phyloP scores from a whole-genome alignment of 2,888 invertebrate genomes.

The Oscheius sp. region DNA sequence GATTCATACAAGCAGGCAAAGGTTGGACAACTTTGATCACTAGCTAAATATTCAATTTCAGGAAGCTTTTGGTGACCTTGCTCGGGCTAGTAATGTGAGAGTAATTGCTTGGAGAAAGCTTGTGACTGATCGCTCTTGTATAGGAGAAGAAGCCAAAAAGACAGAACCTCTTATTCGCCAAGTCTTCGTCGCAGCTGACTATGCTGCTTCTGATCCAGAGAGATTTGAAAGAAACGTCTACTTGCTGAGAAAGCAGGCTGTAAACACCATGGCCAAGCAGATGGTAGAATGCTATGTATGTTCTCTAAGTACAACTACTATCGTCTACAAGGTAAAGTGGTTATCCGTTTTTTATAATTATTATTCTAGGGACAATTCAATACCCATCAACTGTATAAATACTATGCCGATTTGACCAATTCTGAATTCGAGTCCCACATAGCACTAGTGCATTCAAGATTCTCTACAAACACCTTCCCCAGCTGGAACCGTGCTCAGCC shows the following conservation, averaged over 20 bases:
- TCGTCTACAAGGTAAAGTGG: constrained; percentile 85
- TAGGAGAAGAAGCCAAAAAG: constrained; percentile 90
- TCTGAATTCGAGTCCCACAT: constrained; percentile 86
- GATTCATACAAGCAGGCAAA: constrained; percentile 70
- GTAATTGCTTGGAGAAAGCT: constrained; percentile 94
- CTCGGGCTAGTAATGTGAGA: constrained; percentile 81
- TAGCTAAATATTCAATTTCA: constrained; percentile 6
- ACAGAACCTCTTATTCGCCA: constrained; percentile 96
- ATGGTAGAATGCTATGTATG: constrained; percentile 93
- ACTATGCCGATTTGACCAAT: constrained; percentile 77
- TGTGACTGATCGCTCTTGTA: constrained; percentile 84
- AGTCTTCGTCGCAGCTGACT: constrained; percentile 78
- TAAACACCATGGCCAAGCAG: constrained; percentile 85
- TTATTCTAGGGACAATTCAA: constrained; percentile 83
- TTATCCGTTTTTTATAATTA: not conserved
- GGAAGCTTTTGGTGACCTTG: constrained; percentile 82
- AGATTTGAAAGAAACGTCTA: constrained; percentile 79
- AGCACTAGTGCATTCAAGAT: constrained; percentile 94
- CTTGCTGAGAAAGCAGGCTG: constrained; percentile 89
- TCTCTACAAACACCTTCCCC: constrained; percentile 99
- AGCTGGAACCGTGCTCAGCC: constrained; percentile 99
- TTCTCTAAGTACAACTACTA: constrained; percentile 85
- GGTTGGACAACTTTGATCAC: constrained; percentile 5
- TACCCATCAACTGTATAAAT: constrained; percentile 89
- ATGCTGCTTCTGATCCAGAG: constrained; percentile 75